Base-by-base conservation (phyloP, 2,113 vertebrate species). In the Smithornis capensis region DNA sequence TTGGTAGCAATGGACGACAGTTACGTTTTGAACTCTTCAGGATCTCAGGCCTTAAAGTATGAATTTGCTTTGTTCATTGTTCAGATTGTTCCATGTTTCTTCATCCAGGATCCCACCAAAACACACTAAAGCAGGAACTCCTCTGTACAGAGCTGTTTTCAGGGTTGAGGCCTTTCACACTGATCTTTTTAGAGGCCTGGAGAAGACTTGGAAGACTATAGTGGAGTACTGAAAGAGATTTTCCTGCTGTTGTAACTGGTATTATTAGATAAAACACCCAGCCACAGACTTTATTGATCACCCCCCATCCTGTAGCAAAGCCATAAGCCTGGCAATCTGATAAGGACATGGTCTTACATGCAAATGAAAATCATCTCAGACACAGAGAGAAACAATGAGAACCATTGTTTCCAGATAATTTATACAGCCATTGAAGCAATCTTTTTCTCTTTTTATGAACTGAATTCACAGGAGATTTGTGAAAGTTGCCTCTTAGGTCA, bases 401-500 rank as follows among this genome's bases (percentile, higher is more conserved):
- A 49, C 37, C n/a, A 52, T 90, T 95, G 85, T 94, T 93, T 87
- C 57, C 73, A 90, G 87, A 80, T 88, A 74, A 82, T 83, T 90
- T 90, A 89, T 60, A 75, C 35, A 55, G 62, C 52, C 63, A 70
- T 60, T 10, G 33, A 90, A 68, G 47, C 37, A 56, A 71, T 78
- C 33, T 76, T 49, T 62, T 68, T 38, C 24, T 42, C 67, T 76
- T 83, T 94, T 74, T 56, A 74, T 71, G 86, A 96, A 85, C 75
- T 93, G 57, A 92, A 91, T 67, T 87, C 67, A 62, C 52, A n/a
- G 67, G 84, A 95, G 96, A 78, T 60, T 74, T 81, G 83, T 68
- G 83, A 75, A 97, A 84, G 94, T 89, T 96, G 76, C 79, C 94
- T 90, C 89, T 91, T 86, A 93, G 96, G 96, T 97, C 95, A 95